Evolutionary conservation across 2,888 invertebrate genomes (phyloP), one percentile per base, ranked within the genome.

Genomic region (Tetragonisca angustula): DNA sequence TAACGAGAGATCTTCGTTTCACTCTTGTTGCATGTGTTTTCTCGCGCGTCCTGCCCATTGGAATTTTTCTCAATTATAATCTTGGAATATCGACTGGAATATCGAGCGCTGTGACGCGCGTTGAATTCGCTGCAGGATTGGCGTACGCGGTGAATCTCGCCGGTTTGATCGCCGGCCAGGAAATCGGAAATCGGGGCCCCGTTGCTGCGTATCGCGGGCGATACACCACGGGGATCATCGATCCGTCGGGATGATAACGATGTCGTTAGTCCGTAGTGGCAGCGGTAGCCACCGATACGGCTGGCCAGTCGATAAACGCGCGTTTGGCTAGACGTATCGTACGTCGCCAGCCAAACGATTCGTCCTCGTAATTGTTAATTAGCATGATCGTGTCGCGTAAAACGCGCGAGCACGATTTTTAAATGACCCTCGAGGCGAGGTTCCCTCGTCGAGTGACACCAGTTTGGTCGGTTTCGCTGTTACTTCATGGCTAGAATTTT

Each of bases 281-380:
- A 69, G 62, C 78, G 79, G 54, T 70, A 36, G 70, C 73, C 24
- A 83, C 50, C 52, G 79, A 79, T 71, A 76, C 79, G 75, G 76
- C 61, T 67, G 67, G 24, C 13, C 80, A 83, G 83, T 78, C 88
- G 90, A 91, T 90, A 87, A 89, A 91, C 84, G 79, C 74, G 78
- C 64, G 9, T 43, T 43, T 43, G 87, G 78, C 83, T 87, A 90
- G 89, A 89, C 88, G 80, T 77, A 50, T 24, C 74, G 77, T 62
- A 76, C 82, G 91, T 90, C 91, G 91, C 91, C 92, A 79, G 84
- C 81, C 76, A 67, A 89, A 90, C 84, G 84, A 84, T 89, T 90
- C 90, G 74, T 88, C 75, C 82, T 84, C 84, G 89, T 90, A 89
- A 91, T 90, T 90, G 89, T 90, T 91, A 91, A 92, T 92, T 91